Conservation (phyloP, 2,797 vertebrate species). For the Anniella stebbinsi region DNA sequence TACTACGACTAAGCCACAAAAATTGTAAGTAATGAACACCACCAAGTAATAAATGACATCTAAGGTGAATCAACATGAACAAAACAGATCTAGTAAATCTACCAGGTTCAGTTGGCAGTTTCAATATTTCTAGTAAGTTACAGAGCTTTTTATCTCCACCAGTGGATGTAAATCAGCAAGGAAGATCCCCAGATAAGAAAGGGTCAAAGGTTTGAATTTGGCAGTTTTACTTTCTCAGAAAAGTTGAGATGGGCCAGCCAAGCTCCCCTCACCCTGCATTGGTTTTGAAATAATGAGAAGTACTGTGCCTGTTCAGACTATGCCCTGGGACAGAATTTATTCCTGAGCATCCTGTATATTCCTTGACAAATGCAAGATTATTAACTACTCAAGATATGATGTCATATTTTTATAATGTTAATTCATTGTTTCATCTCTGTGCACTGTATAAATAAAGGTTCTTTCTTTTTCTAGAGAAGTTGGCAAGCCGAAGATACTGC, state of each 20-base stretch:
- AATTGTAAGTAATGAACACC: neutral
- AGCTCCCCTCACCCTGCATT: no score
- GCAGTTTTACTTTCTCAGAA: neutral
- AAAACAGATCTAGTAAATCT: neutral
- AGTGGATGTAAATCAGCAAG: neutral
- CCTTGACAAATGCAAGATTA: conserved; percentile 9
- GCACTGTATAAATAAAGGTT: conserved; percentile 56
- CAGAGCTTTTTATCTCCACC: neutral
- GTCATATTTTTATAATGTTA: neutral
- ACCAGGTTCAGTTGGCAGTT: neutral
- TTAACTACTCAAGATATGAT: neutral
- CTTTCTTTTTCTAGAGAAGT: conserved; percentile 57
- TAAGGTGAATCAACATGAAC: neutral
- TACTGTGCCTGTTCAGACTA: neutral
- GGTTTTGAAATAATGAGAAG: no score
- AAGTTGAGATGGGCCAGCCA: neutral
- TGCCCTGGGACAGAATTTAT: neutral
- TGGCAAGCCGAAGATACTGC: conserved; percentile 19
- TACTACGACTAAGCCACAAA: neutral
- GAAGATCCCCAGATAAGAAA: neutral
- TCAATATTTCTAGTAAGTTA: neutral
- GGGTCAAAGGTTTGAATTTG: neutral
- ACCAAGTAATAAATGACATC: neutral
- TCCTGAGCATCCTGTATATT: neutral
- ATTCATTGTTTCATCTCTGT: conserved; percentile 11